Evolutionary conservation across 2,113 vertebrate species (phyloP).

Genomic region (Tauraco erythrolophus): DNA sequence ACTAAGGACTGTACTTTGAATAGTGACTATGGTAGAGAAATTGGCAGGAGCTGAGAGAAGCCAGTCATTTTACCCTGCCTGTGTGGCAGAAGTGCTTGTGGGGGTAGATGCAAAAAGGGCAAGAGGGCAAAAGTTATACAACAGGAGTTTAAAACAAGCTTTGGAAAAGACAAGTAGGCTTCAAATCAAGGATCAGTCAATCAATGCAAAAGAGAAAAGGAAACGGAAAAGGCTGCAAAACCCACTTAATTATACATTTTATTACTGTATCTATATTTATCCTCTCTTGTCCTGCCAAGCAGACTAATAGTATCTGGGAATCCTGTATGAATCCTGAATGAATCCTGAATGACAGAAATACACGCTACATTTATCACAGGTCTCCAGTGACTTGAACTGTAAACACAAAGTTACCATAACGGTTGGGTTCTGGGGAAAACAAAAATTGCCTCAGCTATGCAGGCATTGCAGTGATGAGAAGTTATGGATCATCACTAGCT

Average conservation of each 20-base stretch:
- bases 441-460: not conserved
- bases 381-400: not conserved
- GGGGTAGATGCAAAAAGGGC: not conserved
- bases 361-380: not conserved
- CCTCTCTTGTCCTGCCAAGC: not conserved
- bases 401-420: not conserved
- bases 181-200: not conserved
- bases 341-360: not conserved
- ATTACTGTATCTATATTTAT: not conserved
- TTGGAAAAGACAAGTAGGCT: not conserved
- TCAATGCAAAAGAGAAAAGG: not conserved
- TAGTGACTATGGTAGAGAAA: not conserved
- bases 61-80: not conserved
- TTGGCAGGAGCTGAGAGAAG: not conserved
- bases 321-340: not conserved
- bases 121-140: not conserved
- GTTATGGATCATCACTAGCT: not conserved
- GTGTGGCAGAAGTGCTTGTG: fast-evolving
- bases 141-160: not conserved
- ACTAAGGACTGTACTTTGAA: not conserved
- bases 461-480: not conserved
- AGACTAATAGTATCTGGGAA: not conserved
- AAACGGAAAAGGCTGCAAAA: not conserved
- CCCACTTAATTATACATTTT: not conserved
- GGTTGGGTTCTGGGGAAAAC: not conserved